Base-by-base conservation (phyloP, 2,888 invertebrate species). In the Brachylomia viminalis region DNA sequence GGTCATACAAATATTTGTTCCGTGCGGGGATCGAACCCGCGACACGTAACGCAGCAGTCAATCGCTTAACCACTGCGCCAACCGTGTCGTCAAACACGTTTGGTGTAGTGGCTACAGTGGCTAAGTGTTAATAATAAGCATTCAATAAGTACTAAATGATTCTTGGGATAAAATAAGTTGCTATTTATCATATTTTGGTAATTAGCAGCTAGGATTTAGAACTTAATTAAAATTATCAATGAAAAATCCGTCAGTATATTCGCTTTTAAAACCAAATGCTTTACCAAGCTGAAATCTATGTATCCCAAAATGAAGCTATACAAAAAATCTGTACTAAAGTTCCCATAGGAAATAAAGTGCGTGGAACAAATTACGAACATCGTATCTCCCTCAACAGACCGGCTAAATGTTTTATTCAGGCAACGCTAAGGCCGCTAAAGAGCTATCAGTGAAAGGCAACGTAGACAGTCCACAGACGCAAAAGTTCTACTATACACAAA, bases 341-440 rank as follows among this genome's bases (percentile, higher is more conserved):
- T 77, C 73, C 72, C 77, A n/a, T 27, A 80, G 78, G 79, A 81
- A 85, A 87, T 83, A 77, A 80, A 88, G 75, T 72, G 72, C 79
- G 77, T 80, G 54, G 30, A 76, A 65, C 83, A 85, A 88, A 88
- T 87, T 79, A 73, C 56, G 72, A 67, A 79, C 75, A 76, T 77
- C 74, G 80, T 79, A 82, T 79, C 80, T 65, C 61, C 30, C 75
- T 82, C 85, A 85, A 80, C 88, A 77, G 75, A 49, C 70, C 49
- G 72, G 61, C 71, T 82, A 82, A 86, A 88, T 88, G 85, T 87
- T 85, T 87, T 88, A 87, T 88, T 87, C 88, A 88, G 67, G 8
- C 59, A 62, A 52, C 73, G 7, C 71, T 72, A 72, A 70, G 30
- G 38, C 71, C 72, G 65, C 75, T 80, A 79, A 83, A 86, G 66